These are phyloP conservation scores for Tauraco hartlaubi DNA, from an alignment of 2,797 vertebrate species.

Conservation along the genomic window DNA sequence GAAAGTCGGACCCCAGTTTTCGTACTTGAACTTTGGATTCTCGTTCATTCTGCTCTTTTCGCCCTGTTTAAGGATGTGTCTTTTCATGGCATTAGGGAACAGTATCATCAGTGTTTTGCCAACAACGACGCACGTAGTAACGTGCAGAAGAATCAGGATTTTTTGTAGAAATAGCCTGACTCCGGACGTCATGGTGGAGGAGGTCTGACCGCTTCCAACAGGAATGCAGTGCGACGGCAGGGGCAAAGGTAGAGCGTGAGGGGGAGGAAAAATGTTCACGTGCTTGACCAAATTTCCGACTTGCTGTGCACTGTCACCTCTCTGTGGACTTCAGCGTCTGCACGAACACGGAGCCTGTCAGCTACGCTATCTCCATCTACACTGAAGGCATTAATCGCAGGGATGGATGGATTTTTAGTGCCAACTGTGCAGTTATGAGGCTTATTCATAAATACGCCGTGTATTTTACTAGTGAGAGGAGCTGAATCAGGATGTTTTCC, in stretches of 20 bases:
- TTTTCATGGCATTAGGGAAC: constrained; percentile 81
- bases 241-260: constrained; percentile 20
- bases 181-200: background rate
- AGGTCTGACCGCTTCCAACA: background rate
- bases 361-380: accelerated
- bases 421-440: accelerated
- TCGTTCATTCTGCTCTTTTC: constrained; percentile 79
- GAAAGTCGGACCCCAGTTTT: constrained; percentile 90
- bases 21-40: constrained; percentile 86
- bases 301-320: background rate
- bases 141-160: constrained; percentile 67
- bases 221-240: accelerated
- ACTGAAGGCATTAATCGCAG: background rate
- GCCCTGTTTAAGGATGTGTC: constrained; percentile 78
- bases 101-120: constrained; percentile 77
- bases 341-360: accelerated
- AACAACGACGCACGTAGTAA: constrained; percentile 32
- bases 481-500: background rate
- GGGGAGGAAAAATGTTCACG: background rate
- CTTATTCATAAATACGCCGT: accelerated
- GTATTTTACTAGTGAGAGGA: background rate
- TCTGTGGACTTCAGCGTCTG: accelerated
- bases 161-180: constrained; percentile 38
- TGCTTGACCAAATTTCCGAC: background rate
- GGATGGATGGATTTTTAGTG: accelerated